phyloP scores from a whole-genome alignment of 1,140 invertebrate species.

The Drosophila cardini region DNA sequence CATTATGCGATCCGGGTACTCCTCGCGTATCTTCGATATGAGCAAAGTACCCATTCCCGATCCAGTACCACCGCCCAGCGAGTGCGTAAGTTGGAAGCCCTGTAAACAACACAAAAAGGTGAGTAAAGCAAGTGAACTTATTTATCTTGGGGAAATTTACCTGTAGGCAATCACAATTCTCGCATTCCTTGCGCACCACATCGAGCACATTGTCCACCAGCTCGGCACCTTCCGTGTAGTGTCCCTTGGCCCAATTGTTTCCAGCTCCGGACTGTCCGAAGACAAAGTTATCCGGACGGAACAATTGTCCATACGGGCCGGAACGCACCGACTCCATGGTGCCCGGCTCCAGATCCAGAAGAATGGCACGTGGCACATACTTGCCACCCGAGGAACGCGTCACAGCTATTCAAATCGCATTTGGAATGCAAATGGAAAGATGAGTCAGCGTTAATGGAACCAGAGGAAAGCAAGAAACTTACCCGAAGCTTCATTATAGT shows the following conservation, averaged over 20 bases:
- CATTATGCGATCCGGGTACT: constrained; percentile 94
- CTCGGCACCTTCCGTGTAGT: constrained; percentile 92
- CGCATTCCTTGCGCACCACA: constrained; percentile 91
- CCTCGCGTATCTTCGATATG: constrained; percentile 91
- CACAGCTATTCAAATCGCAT: constrained; percentile 56
- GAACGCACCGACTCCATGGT: constrained; percentile 91
- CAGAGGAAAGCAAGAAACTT: constrained; percentile 3
- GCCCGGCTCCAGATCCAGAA: constrained; percentile 91
- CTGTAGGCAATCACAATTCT: constrained; percentile 90
- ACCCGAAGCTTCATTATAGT: constrained; percentile 96
- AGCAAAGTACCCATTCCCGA: constrained; percentile 92
- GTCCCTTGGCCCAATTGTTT: constrained; percentile 88
- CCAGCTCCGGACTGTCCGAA: constrained; percentile 87
- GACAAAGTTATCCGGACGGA: constrained; percentile 91
- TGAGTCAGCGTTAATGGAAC: neutral
- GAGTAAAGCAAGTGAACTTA: neutral
- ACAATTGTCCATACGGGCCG: constrained; percentile 90
- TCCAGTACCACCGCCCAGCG: constrained; percentile 92
- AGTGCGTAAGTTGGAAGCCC: constrained; percentile 92
- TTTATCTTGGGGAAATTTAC: constrained; percentile 32
- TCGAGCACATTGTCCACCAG: constrained; percentile 91
- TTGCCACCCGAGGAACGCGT: constrained; percentile 86
- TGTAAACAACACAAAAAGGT: constrained; percentile 83
- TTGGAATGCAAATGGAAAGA: neutral
- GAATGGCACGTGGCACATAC: constrained; percentile 91